Evolutionary conservation across 2,888 invertebrate species (phyloP).

Genomic region (Cantharis nigra): DNA sequence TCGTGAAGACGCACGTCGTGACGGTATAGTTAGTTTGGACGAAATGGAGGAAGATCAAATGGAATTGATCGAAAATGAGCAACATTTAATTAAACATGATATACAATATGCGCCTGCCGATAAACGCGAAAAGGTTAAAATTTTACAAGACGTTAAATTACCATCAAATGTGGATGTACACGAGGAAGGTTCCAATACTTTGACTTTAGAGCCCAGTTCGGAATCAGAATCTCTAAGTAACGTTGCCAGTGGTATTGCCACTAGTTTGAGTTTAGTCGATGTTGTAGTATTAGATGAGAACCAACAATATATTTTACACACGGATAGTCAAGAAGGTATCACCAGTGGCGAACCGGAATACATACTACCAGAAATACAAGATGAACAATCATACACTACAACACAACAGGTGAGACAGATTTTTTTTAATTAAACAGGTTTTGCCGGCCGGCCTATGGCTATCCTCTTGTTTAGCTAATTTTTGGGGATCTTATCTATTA

Average conservation of each 20-base stretch:
- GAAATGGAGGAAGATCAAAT: constrained; percentile 56
- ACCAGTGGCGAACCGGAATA: constrained; percentile 45
- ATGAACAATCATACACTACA: constrained; percentile 44
- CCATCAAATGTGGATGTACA: constrained; percentile 17
- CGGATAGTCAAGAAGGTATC: constrained; percentile 40
- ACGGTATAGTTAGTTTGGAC: constrained; percentile 66
- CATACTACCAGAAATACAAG: constrained; percentile 53
- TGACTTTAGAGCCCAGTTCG: constrained; percentile 56
- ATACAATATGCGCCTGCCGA: constrained; percentile 43
- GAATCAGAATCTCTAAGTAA: constrained; percentile 62
- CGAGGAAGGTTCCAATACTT: constrained; percentile 14
- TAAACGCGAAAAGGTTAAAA: constrained; percentile 60
- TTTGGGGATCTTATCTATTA: too few species aligned
- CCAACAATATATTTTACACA: constrained; percentile 60
- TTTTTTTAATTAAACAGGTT: too few species aligned
- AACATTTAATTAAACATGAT: constrained; percentile 35
- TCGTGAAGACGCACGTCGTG: constrained; percentile 65
- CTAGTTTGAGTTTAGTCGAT: constrained; percentile 61
- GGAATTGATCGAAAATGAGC: constrained; percentile 45
- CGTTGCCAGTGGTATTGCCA: constrained; percentile 62
- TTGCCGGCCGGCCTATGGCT: too few species aligned
- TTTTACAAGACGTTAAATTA: constrained; percentile 46
- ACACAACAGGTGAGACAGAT: constrained; percentile 39
- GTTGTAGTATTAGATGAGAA: constrained; percentile 64
- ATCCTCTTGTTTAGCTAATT: too few species aligned